Evolutionary conservation across 23 tunicate species (phyloP), one percentile per base, ranked within the genome.

Genomic region (Halocynthia roretzi): DNA sequence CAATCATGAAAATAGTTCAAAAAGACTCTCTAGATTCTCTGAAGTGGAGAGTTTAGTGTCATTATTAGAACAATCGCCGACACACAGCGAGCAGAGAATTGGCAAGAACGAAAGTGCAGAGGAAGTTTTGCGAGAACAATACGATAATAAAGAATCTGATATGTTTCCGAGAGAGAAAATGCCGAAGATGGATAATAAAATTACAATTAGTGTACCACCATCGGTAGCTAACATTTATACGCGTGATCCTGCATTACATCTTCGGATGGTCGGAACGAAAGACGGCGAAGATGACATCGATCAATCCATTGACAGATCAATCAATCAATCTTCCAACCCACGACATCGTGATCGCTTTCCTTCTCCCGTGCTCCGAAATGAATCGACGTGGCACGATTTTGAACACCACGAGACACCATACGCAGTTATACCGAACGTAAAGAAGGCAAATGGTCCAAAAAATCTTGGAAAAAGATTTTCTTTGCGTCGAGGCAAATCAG

Each of bases 21-120:
- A 15, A 11, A 53, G 78, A 74, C 55, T 53, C 18, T 74, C 78
- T 0, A 62, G 78, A 44, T 74, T 74, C 56, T 74, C 78, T 8
- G 78, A 74, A 22, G 78, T 74, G 9, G 78, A 74, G 56, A 74
- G 78, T 56, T 20, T 74, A 8, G 56, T 74, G 78, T 74, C 78
- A 74, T 62, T 64, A 21, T 53, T 74, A 31, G 44, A 31, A 31
- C 44, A 31, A 31, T 31, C 44, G 4, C 44, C 44, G 44, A 31
- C 44, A 31, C 44, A 31, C 44, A 31, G 4, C 44, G 44, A 31
- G 44, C 44, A 31, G 44, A 31, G 44, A 31, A 31, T 31, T 31
- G 4, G 44, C 44, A 4, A 31, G 44, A 31, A 31, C 44, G 2
- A 31, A 31, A 0, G 44, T 31, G 4, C 44, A 1, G 44, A 31